Conservation (phyloP, 2,888 invertebrate species). For the Ophioninae sp. region DNA sequence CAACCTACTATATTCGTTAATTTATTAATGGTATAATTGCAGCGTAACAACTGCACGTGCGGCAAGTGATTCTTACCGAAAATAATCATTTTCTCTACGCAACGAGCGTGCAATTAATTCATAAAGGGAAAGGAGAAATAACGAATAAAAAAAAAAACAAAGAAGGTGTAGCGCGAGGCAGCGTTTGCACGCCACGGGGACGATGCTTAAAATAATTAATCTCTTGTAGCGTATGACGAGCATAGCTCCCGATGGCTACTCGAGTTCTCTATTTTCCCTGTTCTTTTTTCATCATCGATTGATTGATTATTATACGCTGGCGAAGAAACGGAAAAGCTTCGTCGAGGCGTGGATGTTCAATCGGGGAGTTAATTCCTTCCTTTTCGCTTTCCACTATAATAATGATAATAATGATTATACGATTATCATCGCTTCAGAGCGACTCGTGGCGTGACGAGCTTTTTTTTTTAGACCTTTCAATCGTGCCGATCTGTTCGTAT, state of each 20-base stretch:
- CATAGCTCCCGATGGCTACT: conserved; percentile 22
- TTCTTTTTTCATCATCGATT: conserved; percentile 55
- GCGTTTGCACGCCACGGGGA: conserved; percentile 55
- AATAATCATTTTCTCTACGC: conserved; percentile 10
- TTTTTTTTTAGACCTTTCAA: conserved; percentile 13
- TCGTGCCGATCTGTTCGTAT: conserved; percentile 24
- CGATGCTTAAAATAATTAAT: conserved; percentile 60
- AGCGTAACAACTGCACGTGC: background rate
- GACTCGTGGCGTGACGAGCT: background rate
- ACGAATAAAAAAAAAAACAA: conserved; percentile 2
- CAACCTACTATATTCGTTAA: background rate
- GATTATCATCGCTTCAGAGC: background rate
- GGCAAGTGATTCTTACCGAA: background rate
- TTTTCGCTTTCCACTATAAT: background rate
- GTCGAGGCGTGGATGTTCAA: conserved; percentile 55
- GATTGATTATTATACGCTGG: conserved; percentile 53
- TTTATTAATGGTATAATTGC: background rate
- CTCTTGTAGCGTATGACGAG: conserved; percentile 46
- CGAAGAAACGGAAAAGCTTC: conserved; percentile 45
- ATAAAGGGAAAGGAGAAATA: background rate
- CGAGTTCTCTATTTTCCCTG: conserved; percentile 44
- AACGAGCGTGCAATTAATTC: conserved; percentile 5
- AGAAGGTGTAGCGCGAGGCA: conserved; percentile 28
- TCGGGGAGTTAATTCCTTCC: conserved; percentile 52
- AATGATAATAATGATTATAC: background rate